phyloP scores from a whole-genome alignment of 2,797 vertebrate genomes.

The Eulemur coronatus region DNA sequence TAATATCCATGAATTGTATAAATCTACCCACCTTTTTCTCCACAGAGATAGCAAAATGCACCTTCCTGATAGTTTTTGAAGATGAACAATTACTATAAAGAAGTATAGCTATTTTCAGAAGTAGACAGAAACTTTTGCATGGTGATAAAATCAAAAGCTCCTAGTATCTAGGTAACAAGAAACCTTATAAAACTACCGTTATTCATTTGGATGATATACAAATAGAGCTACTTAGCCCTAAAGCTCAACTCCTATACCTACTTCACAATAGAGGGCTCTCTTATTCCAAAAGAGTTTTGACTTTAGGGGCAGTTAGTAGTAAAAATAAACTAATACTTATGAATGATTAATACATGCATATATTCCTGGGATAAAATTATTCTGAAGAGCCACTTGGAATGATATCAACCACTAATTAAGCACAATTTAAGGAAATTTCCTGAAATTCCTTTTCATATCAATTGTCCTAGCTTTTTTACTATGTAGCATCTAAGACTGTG shows the following conservation, averaged over 20 bases:
- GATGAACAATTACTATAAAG: not conserved
- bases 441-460: not conserved
- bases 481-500: not conserved
- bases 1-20: not conserved
- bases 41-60: not conserved
- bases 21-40: not conserved
- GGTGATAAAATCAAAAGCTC: slow-evolving; percentile 62
- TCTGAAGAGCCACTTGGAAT: slow-evolving; percentile 22
- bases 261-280: slow-evolving; percentile 41
- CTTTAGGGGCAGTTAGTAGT: slow-evolving; percentile 31
- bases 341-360: not conserved
- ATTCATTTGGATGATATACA: slow-evolving; percentile 65
- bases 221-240: slow-evolving; percentile 50
- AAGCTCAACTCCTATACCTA: not conserved
- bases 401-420: not conserved
- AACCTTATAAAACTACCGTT: slow-evolving; percentile 22
- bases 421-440: not conserved
- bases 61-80: slow-evolving; percentile 2
- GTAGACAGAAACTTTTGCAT: slow-evolving; percentile 33
- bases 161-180: slow-evolving; percentile 67
- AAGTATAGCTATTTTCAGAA: slow-evolving; percentile 57
- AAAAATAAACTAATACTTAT: not conserved
- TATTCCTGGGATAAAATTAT: not conserved
- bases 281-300: slow-evolving; percentile 43
- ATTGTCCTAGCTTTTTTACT: not conserved